These are phyloP conservation scores for Cryptotermes secundus DNA, from an alignment of 1,140 invertebrate species.

Conservation along the genomic window DNA sequence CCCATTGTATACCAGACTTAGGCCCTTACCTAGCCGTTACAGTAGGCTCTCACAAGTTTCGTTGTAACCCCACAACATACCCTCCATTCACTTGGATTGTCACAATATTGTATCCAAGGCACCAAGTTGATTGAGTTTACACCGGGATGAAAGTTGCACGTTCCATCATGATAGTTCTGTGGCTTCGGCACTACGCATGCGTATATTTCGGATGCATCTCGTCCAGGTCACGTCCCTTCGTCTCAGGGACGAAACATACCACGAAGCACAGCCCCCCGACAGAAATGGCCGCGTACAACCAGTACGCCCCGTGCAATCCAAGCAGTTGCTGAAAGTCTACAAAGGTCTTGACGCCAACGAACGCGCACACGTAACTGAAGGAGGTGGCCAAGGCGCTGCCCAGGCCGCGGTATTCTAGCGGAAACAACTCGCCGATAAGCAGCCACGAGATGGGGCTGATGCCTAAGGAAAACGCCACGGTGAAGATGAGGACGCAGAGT, in stretches of 20 bases:
- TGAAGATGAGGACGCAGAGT: constrained; percentile 78
- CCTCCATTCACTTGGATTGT: background rate
- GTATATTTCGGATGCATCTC: constrained; percentile 69
- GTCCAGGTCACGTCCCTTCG: constrained; percentile 82
- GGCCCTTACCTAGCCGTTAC: background rate
- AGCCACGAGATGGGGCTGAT: constrained; percentile 89
- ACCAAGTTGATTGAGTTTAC: constrained; percentile 11
- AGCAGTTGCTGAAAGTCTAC: constrained; percentile 73
- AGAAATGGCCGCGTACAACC: constrained; percentile 83
- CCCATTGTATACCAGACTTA: constrained; percentile 4
- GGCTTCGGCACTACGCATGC: background rate
- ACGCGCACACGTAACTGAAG: constrained; percentile 85
- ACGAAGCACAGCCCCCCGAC: constrained; percentile 81
- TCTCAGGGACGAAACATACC: constrained; percentile 84
- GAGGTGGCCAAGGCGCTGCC: constrained; percentile 81
- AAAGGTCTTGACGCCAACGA: constrained; percentile 86
- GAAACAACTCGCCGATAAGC: constrained; percentile 84
- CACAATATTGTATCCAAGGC: background rate
- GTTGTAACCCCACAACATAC: background rate
- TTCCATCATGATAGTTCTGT: background rate
- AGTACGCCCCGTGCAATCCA: constrained; percentile 80
- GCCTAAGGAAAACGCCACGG: constrained; percentile 80
- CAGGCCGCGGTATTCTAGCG: constrained; percentile 77
- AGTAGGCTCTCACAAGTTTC: background rate
- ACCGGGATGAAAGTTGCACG: background rate